Base-by-base conservation (phyloP, 2,113 vertebrate genomes). In the Aspiorhynchus laticeps region DNA sequence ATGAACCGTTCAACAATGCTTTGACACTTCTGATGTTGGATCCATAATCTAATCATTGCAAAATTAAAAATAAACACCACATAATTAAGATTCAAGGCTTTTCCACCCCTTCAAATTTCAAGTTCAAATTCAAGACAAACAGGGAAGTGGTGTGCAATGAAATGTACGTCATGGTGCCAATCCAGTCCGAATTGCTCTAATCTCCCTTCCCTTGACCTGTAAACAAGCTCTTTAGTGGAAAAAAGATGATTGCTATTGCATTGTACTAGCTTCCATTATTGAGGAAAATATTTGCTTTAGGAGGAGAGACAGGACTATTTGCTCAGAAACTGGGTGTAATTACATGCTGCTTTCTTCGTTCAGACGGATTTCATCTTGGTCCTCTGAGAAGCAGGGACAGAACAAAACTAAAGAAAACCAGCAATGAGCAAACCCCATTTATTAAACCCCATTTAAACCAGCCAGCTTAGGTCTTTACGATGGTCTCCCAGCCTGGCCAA, bases 271-370 rank as follows among this genome's bases (percentile, higher is more conserved):
- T 69, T 85, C 75, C 69, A 85, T 85, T 80, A 87, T 87, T 89
- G 91, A 92, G 90, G 91, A 90, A 90, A 91, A 93, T 93, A 91
- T 95, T 94, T 93, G 92, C 90, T 85, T 48, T 91, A 91, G 90
- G 91, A 93, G 48, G 33, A 59, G 65, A 88, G 38, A 85, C 17
- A 19, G 91, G 14, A 46, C 26, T 88, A 78, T 88, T 88, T 85
- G 77, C 59, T 81, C 78, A 85, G 83, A 74, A 69, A 76, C 46
- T 69, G 53, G 76, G 86, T 63, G 69, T 94, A 93, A 94, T 93
- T 94, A 92, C 92, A 94, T 91, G 87, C 91, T 90, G 83, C 85
- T 88, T 85, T 87, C 90, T 90, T 93, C 90, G 93, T 93, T 91
- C 92, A 93, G 90, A 94, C 89, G 89, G 88, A 93, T 94, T 88